A percentile compares a stretch with the other conserved stretches of the same genome.
Conservation (phyloP, 2,888 invertebrate species). For the Caenorhabditis doughertyi region DNA sequence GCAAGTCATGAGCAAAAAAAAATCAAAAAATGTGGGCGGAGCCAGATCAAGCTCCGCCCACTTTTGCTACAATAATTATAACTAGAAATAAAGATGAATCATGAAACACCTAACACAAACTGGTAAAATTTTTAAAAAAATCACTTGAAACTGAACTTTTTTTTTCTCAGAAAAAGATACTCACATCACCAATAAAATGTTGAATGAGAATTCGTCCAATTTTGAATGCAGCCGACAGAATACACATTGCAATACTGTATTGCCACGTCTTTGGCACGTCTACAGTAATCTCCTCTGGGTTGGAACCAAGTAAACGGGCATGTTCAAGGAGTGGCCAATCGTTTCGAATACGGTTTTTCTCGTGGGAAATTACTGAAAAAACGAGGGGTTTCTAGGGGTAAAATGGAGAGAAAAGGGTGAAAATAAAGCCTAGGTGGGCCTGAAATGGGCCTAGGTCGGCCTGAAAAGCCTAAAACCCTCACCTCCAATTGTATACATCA, state of each 20-base stretch:
- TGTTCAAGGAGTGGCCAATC: constrained; percentile 44
- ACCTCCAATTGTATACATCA: constrained; percentile 41
- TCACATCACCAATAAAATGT: constrained; percentile 62
- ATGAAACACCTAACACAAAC: too few relatives aligned
- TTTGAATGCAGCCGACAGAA: constrained; percentile 56
- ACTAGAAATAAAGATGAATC: too few relatives aligned
- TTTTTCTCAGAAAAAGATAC: constrained; percentile 4
- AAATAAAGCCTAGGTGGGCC: too few relatives aligned
- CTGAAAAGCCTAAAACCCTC: neutral
- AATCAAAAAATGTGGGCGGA: too few relatives aligned
- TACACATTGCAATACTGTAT: constrained; percentile 58
- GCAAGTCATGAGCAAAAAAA: too few relatives aligned
- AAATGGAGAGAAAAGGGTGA: neutral
- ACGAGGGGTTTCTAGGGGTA: neutral
- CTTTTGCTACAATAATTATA: too few relatives aligned
- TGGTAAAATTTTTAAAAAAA: too few relatives aligned
- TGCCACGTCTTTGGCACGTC: constrained; percentile 53
- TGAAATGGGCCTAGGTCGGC: too few relatives aligned
- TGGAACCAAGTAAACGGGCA: constrained; percentile 15
- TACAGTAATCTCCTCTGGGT: constrained; percentile 2
- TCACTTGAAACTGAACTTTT: neutral
- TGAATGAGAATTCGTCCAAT: constrained; percentile 55
- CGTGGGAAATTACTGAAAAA: constrained; percentile 42
- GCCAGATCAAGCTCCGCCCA: too few relatives aligned
- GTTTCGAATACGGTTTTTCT: constrained; percentile 16